Evolutionary conservation across 2,888 invertebrate genomes (phyloP), one percentile per base, ranked within the genome.

Genomic region (Cerceris rybyensis): DNA sequence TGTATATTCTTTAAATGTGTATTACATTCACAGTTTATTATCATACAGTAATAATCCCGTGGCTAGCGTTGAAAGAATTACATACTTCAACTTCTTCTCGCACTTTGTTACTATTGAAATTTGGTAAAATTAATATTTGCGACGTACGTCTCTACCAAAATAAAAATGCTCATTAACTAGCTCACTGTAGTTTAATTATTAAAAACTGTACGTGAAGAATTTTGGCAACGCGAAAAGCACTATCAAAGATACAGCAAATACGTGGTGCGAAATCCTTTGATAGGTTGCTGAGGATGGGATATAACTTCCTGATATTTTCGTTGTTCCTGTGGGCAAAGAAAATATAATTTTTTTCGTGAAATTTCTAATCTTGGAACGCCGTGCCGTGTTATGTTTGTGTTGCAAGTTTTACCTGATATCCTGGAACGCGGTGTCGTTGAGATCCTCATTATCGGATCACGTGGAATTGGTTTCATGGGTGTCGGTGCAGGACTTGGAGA

Each of bases 401-500:
- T 46, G 16, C 7, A n/a, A 11, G 17, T 28, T 11, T 67, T 86
- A 90, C 90, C 88, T 71, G 83, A 79, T 67, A 81, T 42, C 74
- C 81, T 87, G 1, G 90, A 83, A 46, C 86, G 82, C n/a, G 87
- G 86, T 46, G 91, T 88, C 7, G 87, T 86, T 7, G 89, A 83
- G 49, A 89, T 89, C 74, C 89, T 84, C 88, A 90, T 89, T 81
- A 89, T 88, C 52, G 91, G 91, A 88, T 90, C 88, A 46, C 86
- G 88, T 9, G 88, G 86, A 54, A 80, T 84, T 28, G 91, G 89
- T 75, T 86, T 89, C 50, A 90, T 85, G 54, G 91, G 90, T 63
- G 91, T 91, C 43, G 92, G 92, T 0, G 92, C 92, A n/a, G 92
- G 92, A 85, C 92, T 92, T 57, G 92, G 91, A 8, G 91, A 92